Conservation (phyloP, 64 coral and sea anemone species). For the Hydrozoanthus tunicans region DNA sequence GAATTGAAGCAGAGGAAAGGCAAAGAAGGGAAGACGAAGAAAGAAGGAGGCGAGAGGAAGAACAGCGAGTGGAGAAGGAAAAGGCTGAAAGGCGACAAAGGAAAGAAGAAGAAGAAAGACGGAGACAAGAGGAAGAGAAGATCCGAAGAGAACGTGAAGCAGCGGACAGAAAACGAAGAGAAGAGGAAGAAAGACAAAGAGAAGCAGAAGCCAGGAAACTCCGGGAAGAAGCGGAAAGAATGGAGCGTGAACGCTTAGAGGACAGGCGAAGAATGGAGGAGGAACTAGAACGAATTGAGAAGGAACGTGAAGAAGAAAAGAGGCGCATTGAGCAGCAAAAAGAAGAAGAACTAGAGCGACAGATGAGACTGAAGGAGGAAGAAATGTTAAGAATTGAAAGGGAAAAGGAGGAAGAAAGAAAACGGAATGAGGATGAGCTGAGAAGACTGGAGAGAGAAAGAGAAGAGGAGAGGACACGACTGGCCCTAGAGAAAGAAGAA, state of each 20-base stretch:
- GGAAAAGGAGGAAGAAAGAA: slow-evolving; percentile 48
- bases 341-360: slow-evolving; percentile 62
- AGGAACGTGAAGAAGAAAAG: slow-evolving; percentile 57
- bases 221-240: slow-evolving; percentile 76
- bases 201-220: slow-evolving; percentile 73
- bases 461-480: slow-evolving; percentile 58
- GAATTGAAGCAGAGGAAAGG: neutral
- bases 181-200: slow-evolving; percentile 62
- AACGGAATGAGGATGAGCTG: slow-evolving; percentile 42
- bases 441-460: slow-evolving; percentile 65
- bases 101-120: slow-evolving; percentile 71
- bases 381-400: slow-evolving; percentile 50
- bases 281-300: slow-evolving; percentile 52
- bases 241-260: slow-evolving; percentile 58
- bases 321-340: slow-evolving; percentile 46
- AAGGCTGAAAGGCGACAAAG: slow-evolving; percentile 16
- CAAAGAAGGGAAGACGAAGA: slow-evolving; percentile 55
- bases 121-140: slow-evolving; percentile 67
- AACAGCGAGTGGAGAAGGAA: neutral
- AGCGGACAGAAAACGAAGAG: slow-evolving; percentile 66
- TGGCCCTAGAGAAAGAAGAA: slow-evolving; percentile 83
- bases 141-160: slow-evolving; percentile 63
- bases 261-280: slow-evolving; percentile 49
- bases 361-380: slow-evolving; percentile 49
- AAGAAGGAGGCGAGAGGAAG: slow-evolving; percentile 47